Evolutionary conservation across 2,888 invertebrate species (phyloP), one percentile per base, ranked within the genome.

Genomic region (Leptopilina drosophilae): DNA sequence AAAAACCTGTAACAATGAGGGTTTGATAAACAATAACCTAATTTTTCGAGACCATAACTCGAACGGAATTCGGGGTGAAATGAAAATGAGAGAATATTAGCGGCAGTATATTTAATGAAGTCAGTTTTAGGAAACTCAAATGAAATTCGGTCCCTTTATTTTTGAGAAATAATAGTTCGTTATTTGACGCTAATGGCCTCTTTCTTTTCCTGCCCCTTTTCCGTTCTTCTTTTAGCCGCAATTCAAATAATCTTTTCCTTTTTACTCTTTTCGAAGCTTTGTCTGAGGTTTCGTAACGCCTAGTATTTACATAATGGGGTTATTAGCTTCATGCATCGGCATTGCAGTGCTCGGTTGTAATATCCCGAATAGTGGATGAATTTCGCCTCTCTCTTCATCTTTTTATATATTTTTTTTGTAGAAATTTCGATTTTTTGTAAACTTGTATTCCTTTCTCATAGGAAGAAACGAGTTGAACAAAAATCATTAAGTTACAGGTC

Each of bases 301-400:
- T 73, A 53, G 49, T 73, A 73, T 73, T 73, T 73, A 73, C 73
- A 73, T 73, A 73, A 73, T 73, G 73, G 73, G 73, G 73, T 56
- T 73, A 73, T 73, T 73, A 73, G 73, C 73, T 73, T 8, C 73
- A 14, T 73, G 56, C 62, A 62, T 62, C 62, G 62, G 62, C 62
- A 62, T 20, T 62, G 62, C 62, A 62, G 62, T 62, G 62, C 20
- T 15, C 9, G 73, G 53, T 73, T 42, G 49, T 49, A 73, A 73
- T 56, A 56, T 53, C 53, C 53, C 33, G 33, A 53, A 73, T 73
- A 53, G 67, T 15, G 33, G 73, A 73, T 73, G 73, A 73, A 73
- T 56, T 73, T 33, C 73, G n/a, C 56, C 56, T 69, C 73, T 42
- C 42, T 42, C 33, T 33, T 73, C 56, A 8, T 14, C 6, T 8